Percentiles rank a stretch among this genome's conserved stretches.
These are phyloP conservation scores for Gari tellinella DNA, from an alignment of 2,888 invertebrate genomes.

Conservation along the genomic window DNA sequence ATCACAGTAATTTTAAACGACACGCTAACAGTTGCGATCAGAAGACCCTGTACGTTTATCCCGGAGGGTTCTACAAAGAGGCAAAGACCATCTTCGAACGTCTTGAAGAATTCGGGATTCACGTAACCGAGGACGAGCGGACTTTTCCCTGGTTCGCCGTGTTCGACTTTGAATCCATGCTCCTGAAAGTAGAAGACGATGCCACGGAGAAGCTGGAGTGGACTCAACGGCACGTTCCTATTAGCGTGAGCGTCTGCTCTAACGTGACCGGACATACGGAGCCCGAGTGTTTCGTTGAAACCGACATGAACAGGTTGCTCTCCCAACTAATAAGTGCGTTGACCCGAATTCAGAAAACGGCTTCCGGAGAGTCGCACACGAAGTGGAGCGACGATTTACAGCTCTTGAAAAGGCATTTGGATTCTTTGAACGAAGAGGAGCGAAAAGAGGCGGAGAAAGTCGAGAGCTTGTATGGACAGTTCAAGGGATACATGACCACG, in stretches of 20 bases:
- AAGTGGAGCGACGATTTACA: no score
- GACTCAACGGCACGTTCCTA: slow-evolving; percentile 27
- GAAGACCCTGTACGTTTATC: slow-evolving; percentile 11
- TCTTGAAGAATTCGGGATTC: slow-evolving; percentile 32
- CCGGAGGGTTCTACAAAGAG: slow-evolving; percentile 23
- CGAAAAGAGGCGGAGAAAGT: no score
- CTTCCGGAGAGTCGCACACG: no score
- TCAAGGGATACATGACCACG: no score
- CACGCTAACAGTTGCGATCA: slow-evolving; percentile 15
- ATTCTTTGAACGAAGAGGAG: no score
- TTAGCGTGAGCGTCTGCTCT: slow-evolving; percentile 30
- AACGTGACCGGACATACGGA: slow-evolving; percentile 28
- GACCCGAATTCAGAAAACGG: no score
- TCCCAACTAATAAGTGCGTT: neutral
- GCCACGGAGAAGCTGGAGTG: slow-evolving; percentile 26
- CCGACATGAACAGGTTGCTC: slow-evolving; percentile 18
- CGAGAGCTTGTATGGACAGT: no score
- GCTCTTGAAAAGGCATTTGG: no score
- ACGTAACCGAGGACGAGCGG: slow-evolving; percentile 29
- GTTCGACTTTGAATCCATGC: slow-evolving; percentile 35
- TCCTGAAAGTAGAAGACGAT: slow-evolving; percentile 3
- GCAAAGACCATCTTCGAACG: slow-evolving; percentile 18
- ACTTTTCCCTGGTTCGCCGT: slow-evolving; percentile 33
- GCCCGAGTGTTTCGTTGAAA: slow-evolving; percentile 17
- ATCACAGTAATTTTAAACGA: neutral